Evolutionary conservation across 2,797 vertebrate species (phyloP).

Genomic region (Microctenopoma steveboyesi): DNA sequence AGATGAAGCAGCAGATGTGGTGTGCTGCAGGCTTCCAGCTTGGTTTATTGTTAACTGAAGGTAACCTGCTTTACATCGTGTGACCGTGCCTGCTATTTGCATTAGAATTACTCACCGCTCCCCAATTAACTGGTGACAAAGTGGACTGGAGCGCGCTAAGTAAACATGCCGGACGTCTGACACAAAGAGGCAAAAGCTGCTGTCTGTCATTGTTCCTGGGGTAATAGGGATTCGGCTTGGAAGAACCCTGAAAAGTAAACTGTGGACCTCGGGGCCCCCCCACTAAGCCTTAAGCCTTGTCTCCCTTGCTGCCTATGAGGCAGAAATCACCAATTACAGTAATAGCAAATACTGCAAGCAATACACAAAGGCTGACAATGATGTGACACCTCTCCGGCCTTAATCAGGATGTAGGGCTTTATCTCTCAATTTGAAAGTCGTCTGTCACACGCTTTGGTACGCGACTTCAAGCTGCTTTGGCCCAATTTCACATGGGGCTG

Average conservation of each 20-base stretch:
- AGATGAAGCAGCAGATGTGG: slow-evolving; percentile 24
- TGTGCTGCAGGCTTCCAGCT: slow-evolving; percentile 17
- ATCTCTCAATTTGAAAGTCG: slow-evolving; percentile 58
- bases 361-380: slow-evolving; percentile 61
- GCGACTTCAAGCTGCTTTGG: slow-evolving; percentile 57
- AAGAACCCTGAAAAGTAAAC: slow-evolving; percentile 61
- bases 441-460: slow-evolving; percentile 19
- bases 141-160: slow-evolving; percentile 68
- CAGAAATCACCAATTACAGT: slow-evolving; percentile 81
- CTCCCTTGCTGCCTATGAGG: slow-evolving; percentile 55
- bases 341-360: slow-evolving; percentile 65
- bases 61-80: slow-evolving; percentile 58
- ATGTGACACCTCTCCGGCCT: slow-evolving; percentile 62
- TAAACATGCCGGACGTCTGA: slow-evolving; percentile 70
- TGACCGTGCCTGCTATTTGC: slow-evolving; percentile 70
- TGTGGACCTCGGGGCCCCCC: slow-evolving; percentile 37
- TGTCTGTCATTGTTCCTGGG: slow-evolving; percentile 68
- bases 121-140: slow-evolving; percentile 82
- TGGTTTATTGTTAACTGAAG: slow-evolving; percentile 48
- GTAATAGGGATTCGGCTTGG: slow-evolving; percentile 72
- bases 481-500: slow-evolving; percentile 45
- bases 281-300: slow-evolving; percentile 60
- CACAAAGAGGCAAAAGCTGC: slow-evolving; percentile 74
- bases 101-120: slow-evolving; percentile 72
- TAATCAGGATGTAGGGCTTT: slow-evolving; percentile 62